Conservation (phyloP, 2,888 invertebrate genomes). For the Digitonthophagus gazella region DNA sequence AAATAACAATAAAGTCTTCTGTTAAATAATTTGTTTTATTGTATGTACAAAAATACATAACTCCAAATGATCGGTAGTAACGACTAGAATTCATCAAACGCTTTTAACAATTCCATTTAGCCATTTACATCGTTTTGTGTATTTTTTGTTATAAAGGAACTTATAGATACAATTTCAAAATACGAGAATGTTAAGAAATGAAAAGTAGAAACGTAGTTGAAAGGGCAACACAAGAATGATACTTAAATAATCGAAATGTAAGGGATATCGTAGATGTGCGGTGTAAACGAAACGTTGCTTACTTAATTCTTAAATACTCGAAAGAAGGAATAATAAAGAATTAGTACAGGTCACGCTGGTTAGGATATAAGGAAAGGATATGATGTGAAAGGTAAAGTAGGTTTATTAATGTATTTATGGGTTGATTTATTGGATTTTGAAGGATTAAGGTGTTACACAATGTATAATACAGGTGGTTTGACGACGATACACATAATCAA, state of each 20-base stretch:
- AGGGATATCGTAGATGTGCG: background rate
- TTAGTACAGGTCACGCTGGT: background rate
- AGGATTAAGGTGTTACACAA: background rate
- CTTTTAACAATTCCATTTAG: constrained; percentile 14
- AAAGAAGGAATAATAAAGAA: background rate
- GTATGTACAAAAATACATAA: constrained; percentile 27
- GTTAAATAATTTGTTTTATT: constrained; percentile 26
- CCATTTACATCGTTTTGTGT: constrained; percentile 4
- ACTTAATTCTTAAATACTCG: background rate
- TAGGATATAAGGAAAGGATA: background rate
- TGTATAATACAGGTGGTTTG: constrained; percentile 1
- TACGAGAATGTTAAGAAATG: constrained; percentile 2
- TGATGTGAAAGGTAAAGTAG: no score
- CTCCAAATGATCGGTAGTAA: constrained; percentile 26
- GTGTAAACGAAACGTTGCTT: background rate
- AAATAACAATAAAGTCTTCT: no score
- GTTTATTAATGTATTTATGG: background rate
- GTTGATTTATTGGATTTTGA: background rate
- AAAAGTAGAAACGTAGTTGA: background rate
- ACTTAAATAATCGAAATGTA: background rate
- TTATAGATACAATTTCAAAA: constrained; percentile 9
- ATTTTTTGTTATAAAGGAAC: constrained; percentile 6
- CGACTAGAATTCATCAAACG: constrained; percentile 23
- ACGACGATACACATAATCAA: constrained; percentile 10
- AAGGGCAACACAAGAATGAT: background rate